phyloP scores from a whole-genome alignment of 37 sponge, comb jelly and placozoan species.

The Cliona cf. orientalis region DNA sequence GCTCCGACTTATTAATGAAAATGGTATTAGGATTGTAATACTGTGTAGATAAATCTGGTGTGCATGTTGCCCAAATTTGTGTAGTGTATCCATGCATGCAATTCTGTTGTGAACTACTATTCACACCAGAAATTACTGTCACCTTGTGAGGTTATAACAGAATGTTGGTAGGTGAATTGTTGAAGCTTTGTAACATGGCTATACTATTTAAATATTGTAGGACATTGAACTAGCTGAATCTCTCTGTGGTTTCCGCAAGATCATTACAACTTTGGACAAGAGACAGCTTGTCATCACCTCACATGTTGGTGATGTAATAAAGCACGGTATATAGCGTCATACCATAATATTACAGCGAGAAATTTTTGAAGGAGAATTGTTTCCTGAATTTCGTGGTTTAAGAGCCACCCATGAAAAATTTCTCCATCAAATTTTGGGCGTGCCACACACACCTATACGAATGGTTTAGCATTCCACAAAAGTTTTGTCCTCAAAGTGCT shows the following conservation, averaged over 20 bases:
- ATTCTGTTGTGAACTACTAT: background rate
- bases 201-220: slow-evolving; percentile 35
- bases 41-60: background rate
- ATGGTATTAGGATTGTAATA: slow-evolving; percentile 63
- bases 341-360: no score
- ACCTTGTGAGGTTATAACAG: background rate
- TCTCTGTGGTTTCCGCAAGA: slow-evolving; percentile 89
- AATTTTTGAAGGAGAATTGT: no score
- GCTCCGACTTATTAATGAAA: slow-evolving; percentile 79
- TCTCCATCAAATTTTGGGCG: no score
- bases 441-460: no score
- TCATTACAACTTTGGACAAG: slow-evolving; percentile 84
- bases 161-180: background rate
- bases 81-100: no score
- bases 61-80: background rate
- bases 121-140: background rate
- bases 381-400: no score
- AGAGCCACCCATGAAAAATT: no score
- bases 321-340: slow-evolving; percentile 82
- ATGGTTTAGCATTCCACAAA: no score
- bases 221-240: slow-evolving; percentile 90
- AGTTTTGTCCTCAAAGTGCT: no score
- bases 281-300: slow-evolving; percentile 82
- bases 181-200: background rate
- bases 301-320: slow-evolving; percentile 90